A percentile compares a stretch with the other conserved stretches of the same genome.
Evolutionary conservation across 2,113 vertebrate genomes (phyloP).

Genomic region (Calidris pugnax): DNA sequence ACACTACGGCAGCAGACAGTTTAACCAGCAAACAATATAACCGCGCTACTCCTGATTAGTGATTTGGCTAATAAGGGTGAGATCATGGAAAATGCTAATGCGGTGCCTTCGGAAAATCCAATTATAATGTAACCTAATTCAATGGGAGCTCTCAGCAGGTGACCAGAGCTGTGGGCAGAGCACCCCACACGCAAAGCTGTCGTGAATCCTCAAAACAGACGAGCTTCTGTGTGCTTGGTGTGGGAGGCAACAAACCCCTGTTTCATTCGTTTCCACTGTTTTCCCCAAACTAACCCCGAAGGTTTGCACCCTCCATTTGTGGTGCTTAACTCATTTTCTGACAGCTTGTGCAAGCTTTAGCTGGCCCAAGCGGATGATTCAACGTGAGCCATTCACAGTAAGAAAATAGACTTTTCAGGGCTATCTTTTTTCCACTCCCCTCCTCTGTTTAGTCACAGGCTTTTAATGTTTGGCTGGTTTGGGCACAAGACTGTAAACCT

Average conservation of each 20-base stretch:
- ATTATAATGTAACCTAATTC: slow-evolving; percentile 47
- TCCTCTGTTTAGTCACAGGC: not conserved
- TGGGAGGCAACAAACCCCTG: not conserved
- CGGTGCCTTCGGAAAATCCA: slow-evolving; percentile 47
- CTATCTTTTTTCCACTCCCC: not conserved
- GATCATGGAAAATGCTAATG: slow-evolving; percentile 70
- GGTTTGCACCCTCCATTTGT: not conserved
- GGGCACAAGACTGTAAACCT: not conserved
- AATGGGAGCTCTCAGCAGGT: slow-evolving; percentile 52
- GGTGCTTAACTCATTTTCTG: slow-evolving; percentile 11
- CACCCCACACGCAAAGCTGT: not conserved
- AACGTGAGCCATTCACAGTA: not conserved
- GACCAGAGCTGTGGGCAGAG: slow-evolving; percentile 29
- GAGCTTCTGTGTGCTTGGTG: not conserved
- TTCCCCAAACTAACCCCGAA: not conserved
- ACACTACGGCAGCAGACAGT: not conserved
- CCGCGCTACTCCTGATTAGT: slow-evolving; percentile 9
- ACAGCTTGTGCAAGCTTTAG: not conserved
- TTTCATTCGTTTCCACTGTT: not conserved
- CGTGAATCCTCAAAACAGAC: not conserved
- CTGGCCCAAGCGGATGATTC: not conserved
- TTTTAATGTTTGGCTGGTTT: not conserved
- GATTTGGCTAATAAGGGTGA: slow-evolving; percentile 64
- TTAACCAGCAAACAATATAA: not conserved
- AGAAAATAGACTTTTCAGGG: slow-evolving; percentile 19